Conservation (phyloP, 2,797 vertebrate species). For the Graptemys geographica region DNA sequence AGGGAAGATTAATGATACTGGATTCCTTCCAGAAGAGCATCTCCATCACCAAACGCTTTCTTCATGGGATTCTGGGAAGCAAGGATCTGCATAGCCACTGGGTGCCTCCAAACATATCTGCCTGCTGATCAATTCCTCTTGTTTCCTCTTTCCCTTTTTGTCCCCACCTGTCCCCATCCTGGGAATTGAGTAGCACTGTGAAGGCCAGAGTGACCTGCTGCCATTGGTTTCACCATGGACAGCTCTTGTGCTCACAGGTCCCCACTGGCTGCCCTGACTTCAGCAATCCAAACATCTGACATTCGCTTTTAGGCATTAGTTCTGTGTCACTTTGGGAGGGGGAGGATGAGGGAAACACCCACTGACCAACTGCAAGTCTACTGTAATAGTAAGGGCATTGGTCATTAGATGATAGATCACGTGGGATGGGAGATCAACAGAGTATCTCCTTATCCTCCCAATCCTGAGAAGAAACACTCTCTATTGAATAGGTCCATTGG, state of each 20-base stretch:
- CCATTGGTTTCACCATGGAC: background rate
- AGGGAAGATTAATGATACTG: background rate
- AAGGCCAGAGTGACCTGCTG: background rate
- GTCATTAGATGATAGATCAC: constrained; percentile 12
- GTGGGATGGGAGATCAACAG: background rate
- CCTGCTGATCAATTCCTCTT: background rate
- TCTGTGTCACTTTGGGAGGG: constrained; percentile 26
- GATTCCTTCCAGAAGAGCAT: background rate
- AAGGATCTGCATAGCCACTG: background rate
- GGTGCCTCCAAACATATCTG: background rate
- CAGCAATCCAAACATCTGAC: background rate
- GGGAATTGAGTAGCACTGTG: background rate
- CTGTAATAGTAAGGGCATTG: background rate
- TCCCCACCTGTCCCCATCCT: background rate
- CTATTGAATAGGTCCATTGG: background rate
- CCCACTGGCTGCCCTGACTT: background rate
- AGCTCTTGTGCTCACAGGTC: background rate
- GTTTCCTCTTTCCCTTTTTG: background rate
- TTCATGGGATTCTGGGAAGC: background rate
- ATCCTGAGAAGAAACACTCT: constrained; percentile 1
- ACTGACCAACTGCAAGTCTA: background rate
- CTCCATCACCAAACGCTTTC: background rate
- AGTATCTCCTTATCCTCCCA: background rate
- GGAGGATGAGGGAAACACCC: background rate
- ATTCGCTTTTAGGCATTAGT: background rate